These are phyloP conservation scores for Trichogramma pretiosum DNA, from an alignment of 1,140 invertebrate species.

Conservation along the genomic window DNA sequence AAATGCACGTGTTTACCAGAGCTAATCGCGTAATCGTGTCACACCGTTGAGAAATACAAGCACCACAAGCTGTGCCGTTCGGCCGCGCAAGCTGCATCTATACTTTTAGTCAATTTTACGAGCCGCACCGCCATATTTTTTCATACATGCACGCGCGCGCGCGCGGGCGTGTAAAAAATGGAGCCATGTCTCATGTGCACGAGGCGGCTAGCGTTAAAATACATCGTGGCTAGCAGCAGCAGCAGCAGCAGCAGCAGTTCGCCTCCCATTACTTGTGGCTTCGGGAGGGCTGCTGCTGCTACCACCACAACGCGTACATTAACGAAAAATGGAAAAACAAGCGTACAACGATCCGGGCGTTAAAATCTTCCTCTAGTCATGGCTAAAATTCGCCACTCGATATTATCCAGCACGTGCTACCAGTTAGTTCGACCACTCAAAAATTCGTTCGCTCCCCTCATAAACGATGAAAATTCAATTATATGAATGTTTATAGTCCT, in stretches of 20 bases:
- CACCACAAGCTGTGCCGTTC: neutral
- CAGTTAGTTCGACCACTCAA: too few species aligned
- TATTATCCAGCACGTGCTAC: slow-evolving; percentile 5
- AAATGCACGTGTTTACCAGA: too few species aligned
- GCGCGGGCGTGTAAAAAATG: slow-evolving; percentile 32
- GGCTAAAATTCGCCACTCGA: slow-evolving; percentile 19
- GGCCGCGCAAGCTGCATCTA: neutral
- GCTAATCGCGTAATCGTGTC: neutral
- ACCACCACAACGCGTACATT: slow-evolving; percentile 34
- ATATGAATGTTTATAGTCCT: too few species aligned
- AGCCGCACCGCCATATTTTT: slow-evolving; percentile 22
- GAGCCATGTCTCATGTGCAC: slow-evolving; percentile 33
- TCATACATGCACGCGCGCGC: slow-evolving; percentile 16
- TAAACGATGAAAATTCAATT: slow-evolving; percentile 1
- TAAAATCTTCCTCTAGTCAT: too few species aligned
- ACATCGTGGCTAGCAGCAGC: slow-evolving; percentile 17
- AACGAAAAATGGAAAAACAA: too few species aligned
- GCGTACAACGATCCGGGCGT: too few species aligned
- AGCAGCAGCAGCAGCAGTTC: slow-evolving; percentile 23
- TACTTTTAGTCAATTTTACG: slow-evolving; percentile 12
- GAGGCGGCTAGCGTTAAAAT: slow-evolving; percentile 13
- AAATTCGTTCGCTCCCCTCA: neutral
- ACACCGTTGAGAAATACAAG: neutral
- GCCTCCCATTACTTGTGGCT: slow-evolving; percentile 30
- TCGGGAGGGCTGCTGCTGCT: slow-evolving; percentile 29